Evolutionary conservation across 2,888 invertebrate genomes (phyloP).

Genomic region (Buathra laborator): DNA sequence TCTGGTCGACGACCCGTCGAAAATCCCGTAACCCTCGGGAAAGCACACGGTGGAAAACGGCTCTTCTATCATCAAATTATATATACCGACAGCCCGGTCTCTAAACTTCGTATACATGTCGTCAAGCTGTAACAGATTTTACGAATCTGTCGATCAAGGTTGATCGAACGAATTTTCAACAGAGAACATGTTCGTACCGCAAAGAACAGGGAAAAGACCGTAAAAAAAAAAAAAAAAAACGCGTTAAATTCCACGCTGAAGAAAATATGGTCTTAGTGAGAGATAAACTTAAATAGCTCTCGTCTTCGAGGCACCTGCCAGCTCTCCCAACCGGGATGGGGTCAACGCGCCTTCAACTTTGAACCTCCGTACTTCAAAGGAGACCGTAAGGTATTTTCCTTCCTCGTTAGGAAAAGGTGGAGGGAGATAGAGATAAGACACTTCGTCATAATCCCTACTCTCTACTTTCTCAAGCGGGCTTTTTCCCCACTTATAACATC

Average conservation of each 20-base stretch:
- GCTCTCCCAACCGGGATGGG: neutral
- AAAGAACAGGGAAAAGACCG: neutral
- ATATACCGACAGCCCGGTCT: neutral
- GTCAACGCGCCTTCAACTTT: conserved; percentile 42
- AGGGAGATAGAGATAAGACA: conserved; percentile 8
- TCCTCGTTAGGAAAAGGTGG: neutral
- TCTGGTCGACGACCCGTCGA: conserved; percentile 54
- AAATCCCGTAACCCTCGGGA: conserved; percentile 43
- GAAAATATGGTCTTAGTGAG: conserved; percentile 1
- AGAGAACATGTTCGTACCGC: neutral
- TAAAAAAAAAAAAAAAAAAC: neutral
- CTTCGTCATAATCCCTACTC: conserved; percentile 26
- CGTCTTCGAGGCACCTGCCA: conserved; percentile 28
- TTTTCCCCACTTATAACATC: conserved; percentile 26
- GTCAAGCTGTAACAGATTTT: conserved; percentile 17
- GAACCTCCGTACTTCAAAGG: conserved; percentile 47
- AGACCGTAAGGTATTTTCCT: neutral
- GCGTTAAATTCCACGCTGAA: neutral
- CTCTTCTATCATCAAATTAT: conserved; percentile 20
- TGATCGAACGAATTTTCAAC: conserved; percentile 27
- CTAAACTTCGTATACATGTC: neutral
- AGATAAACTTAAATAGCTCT: conserved; percentile 36
- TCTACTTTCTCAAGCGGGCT: conserved; percentile 4
- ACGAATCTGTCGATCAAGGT: conserved; percentile 25
- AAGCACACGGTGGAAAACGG: conserved; percentile 5